Evolutionary conservation across 2,113 vertebrate genomes (phyloP).

Genomic region (Varanus komodoensis): DNA sequence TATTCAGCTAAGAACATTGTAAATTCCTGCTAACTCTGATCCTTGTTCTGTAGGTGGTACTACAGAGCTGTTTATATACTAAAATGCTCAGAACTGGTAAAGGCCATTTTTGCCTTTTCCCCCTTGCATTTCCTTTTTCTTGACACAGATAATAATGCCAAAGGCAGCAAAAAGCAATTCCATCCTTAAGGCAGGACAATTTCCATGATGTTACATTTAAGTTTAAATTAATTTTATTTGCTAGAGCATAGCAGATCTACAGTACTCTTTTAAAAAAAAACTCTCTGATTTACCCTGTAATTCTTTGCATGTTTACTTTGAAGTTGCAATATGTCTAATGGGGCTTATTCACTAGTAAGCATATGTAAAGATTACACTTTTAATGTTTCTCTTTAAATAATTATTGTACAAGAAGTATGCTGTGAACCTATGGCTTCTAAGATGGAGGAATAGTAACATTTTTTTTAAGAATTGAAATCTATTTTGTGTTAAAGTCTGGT

Average conservation of each 20-base stretch:
- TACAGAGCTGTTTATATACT: conserved; percentile 46
- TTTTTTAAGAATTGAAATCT: conserved; percentile 14
- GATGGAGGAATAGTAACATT: neutral
- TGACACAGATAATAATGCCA: accelerated
- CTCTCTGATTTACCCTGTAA: neutral
- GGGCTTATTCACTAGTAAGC: neutral
- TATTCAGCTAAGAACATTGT: neutral
- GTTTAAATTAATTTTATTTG: neutral
- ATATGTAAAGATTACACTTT: neutral
- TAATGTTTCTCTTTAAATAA: neutral
- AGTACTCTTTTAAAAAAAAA: neutral
- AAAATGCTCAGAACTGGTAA: neutral
- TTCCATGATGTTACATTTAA: neutral
- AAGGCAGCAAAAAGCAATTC: neutral
- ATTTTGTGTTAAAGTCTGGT: neutral
- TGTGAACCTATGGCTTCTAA: neutral
- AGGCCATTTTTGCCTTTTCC: neutral
- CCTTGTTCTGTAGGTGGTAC: conserved; percentile 31
- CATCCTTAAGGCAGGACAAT: neutral
- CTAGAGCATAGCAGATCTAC: neutral
- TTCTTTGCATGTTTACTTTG: neutral
- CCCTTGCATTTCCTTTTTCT: neutral
- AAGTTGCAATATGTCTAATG: neutral
- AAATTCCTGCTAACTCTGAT: neutral
- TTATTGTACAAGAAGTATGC: neutral